Evolutionary conservation across 1,140 invertebrate genomes (phyloP).

Genomic region (Mylabris phalerata): DNA sequence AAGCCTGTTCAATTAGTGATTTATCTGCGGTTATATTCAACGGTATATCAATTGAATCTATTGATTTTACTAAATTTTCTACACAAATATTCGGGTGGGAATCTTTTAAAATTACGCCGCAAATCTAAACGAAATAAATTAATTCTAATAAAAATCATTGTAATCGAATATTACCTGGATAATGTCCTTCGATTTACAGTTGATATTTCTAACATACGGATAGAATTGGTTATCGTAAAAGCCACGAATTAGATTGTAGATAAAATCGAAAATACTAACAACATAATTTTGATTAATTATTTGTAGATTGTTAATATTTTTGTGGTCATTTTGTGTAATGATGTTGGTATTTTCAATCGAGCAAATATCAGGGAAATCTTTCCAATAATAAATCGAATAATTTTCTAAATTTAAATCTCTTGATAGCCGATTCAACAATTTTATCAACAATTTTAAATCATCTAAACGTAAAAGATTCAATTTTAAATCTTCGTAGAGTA

Average conservation of each 20-base stretch:
- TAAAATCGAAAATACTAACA: slow-evolving; percentile 57
- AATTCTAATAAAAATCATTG: background rate
- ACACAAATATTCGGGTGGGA: background rate
- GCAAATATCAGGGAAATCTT: slow-evolving; percentile 70
- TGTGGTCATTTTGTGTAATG: slow-evolving; percentile 47
- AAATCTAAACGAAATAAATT: slow-evolving; percentile 23
- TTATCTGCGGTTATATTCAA: background rate
- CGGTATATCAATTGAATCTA: background rate
- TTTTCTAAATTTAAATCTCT: slow-evolving; percentile 64
- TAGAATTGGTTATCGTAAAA: slow-evolving; percentile 49
- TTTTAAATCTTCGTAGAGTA: slow-evolving; percentile 89
- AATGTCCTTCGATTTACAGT: slow-evolving; percentile 64
- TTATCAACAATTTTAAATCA: slow-evolving; percentile 60
- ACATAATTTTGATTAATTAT: slow-evolving; percentile 59
- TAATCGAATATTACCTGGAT: slow-evolving; percentile 51
- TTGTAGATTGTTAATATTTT: slow-evolving; percentile 55
- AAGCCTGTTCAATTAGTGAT: slow-evolving; percentile 22
- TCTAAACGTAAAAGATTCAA: slow-evolving; percentile 64
- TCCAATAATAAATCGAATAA: slow-evolving; percentile 77
- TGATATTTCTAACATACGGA: slow-evolving; percentile 63
- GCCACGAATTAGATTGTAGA: slow-evolving; percentile 57
- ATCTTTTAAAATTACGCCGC: slow-evolving; percentile 13
- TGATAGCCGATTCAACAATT: slow-evolving; percentile 71
- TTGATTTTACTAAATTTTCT: background rate
- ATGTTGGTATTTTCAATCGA: slow-evolving; percentile 43